phyloP scores from a whole-genome alignment of 2,113 vertebrate genomes.

The Hypomesus transpacificus region DNA sequence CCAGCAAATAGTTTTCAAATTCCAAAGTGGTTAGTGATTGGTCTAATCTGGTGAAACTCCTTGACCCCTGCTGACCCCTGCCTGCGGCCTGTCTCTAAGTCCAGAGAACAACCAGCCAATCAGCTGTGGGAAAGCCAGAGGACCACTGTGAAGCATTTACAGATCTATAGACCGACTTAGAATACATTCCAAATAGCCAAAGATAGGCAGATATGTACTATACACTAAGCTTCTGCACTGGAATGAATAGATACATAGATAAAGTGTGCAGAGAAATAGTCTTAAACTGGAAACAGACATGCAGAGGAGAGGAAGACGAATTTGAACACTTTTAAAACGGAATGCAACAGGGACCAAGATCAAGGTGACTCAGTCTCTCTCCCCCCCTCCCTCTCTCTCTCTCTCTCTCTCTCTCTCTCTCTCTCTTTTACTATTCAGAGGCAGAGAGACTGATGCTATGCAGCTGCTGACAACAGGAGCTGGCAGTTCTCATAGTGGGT shows the following conservation, averaged over 20 bases:
- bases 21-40: slow-evolving; percentile 25
- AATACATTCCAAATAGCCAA: not conserved
- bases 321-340: not conserved
- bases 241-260: not conserved
- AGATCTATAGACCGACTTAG: not conserved
- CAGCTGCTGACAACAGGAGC: slow-evolving; percentile 3
- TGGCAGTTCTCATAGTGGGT: not conserved
- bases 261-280: not conserved
- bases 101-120: not conserved
- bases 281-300: not conserved
- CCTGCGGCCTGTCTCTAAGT: slow-evolving; percentile 5
- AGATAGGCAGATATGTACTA: not conserved
- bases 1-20: slow-evolving; percentile 22
- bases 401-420: slow-evolving; percentile 2
- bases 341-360: too few species aligned
- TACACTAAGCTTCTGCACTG: not conserved
- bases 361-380: slow-evolving; percentile 5
- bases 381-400: slow-evolving; percentile 1
- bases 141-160: not conserved
- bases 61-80: slow-evolving; percentile 7
- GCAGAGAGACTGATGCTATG: not conserved
- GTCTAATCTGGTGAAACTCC: slow-evolving; percentile 25
- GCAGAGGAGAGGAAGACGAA: not conserved
- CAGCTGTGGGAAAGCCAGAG: not conserved
- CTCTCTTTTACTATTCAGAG: not conserved